These are phyloP conservation scores for Nothobranchius furzeri DNA, from an alignment of 2,113 vertebrate species.

Conservation along the genomic window DNA sequence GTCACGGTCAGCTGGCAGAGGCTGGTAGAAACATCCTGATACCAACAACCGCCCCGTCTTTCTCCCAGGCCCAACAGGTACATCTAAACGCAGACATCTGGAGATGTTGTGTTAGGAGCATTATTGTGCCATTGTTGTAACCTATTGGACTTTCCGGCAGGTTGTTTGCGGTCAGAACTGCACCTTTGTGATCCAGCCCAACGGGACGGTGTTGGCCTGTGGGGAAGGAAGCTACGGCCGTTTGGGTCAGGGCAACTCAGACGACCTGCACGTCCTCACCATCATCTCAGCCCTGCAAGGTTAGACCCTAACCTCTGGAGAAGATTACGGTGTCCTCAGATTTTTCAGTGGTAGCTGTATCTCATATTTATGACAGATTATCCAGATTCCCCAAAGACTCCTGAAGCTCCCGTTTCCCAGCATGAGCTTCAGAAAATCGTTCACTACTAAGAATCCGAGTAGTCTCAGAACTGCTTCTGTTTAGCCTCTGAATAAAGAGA, in stretches of 20 bases:
- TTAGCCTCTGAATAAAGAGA: too few relatives aligned
- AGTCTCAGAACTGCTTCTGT: too few relatives aligned
- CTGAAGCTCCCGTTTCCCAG: too few relatives aligned
- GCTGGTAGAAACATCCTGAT: conserved; percentile 95
- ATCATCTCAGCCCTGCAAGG: conserved; percentile 84
- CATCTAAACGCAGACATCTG: not conserved
- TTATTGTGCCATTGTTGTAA: not conserved
- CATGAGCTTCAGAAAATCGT: too few relatives aligned
- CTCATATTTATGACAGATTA: too few relatives aligned
- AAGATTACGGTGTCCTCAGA: too few relatives aligned
- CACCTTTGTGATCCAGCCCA: conserved; percentile 83
- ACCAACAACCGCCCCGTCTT: conserved; percentile 87
- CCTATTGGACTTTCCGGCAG: conserved; percentile 35
- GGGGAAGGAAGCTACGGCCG: conserved; percentile 84
- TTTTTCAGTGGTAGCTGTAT: too few relatives aligned
- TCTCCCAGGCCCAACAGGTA: conserved; percentile 97
- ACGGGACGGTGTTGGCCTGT: conserved; percentile 80
- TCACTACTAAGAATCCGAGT: too few relatives aligned
- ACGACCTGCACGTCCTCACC: conserved; percentile 82
- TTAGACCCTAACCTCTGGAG: conserved; percentile 6
- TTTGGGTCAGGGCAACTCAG: conserved; percentile 83
- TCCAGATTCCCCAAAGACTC: too few relatives aligned
- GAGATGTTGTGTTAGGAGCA: not conserved
- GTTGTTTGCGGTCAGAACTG: conserved; percentile 86
- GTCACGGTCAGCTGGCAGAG: conserved; percentile 94